Conservation (phyloP, 2,113 vertebrate genomes). For the Paraplagusia blochii region DNA sequence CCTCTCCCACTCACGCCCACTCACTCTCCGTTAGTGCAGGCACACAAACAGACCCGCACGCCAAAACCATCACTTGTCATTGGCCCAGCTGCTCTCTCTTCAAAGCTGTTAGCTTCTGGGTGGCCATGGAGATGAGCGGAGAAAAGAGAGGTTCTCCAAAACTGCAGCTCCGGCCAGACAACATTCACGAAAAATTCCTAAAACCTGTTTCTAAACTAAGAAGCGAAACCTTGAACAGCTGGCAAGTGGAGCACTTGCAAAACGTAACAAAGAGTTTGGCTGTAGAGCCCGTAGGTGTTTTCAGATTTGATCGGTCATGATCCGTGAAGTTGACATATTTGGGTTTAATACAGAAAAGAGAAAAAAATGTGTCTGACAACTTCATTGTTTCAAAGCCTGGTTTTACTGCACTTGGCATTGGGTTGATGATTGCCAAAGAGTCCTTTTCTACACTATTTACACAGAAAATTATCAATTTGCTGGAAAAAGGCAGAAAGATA, state of each 20-base stretch:
- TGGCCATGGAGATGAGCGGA: constrained; percentile 55
- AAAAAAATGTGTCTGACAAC: too few relatives aligned
- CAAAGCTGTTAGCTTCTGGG: constrained; percentile 65
- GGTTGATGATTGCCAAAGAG: too few relatives aligned
- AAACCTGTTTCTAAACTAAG: constrained; percentile 14
- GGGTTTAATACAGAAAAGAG: too few relatives aligned
- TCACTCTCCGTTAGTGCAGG: constrained; percentile 36
- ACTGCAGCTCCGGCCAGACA: constrained; percentile 32
- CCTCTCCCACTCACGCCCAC: constrained; percentile 29
- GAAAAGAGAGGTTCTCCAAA: constrained; percentile 45
- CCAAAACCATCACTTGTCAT: constrained; percentile 67
- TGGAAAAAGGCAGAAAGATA: too few relatives aligned
- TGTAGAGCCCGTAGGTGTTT: too few relatives aligned
- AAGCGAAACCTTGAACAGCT: constrained; percentile 11
- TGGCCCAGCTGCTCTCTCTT: constrained; percentile 65
- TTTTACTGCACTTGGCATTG: too few relatives aligned
- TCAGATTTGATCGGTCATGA: too few relatives aligned
- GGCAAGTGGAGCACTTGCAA: constrained; percentile 20
- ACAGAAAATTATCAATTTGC: too few relatives aligned
- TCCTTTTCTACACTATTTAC: too few relatives aligned
- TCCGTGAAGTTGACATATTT: too few relatives aligned
- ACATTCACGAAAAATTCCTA: constrained; percentile 35
- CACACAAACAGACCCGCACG: constrained; percentile 40
- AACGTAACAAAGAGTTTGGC: constrained; percentile 11
- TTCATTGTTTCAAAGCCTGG: too few relatives aligned